Conservation (phyloP, 30 jellyfish, hydroid and myxozoan genomes). For the Mastigias papua region DNA sequence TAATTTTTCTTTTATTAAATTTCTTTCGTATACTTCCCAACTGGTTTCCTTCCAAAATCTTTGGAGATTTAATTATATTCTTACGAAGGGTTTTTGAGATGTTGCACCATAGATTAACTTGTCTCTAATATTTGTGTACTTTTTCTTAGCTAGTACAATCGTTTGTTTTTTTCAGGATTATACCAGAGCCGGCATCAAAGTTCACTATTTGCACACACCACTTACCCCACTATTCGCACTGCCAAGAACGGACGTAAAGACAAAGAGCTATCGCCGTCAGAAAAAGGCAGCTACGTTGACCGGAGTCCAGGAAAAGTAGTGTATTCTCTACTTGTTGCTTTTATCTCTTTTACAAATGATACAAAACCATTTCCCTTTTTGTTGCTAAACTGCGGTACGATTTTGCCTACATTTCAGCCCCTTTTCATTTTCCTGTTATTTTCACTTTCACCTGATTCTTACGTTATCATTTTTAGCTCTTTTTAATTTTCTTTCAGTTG, state of each 20-base stretch:
- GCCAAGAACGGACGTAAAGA: neutral
- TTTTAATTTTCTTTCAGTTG: too few species aligned
- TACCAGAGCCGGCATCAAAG: neutral
- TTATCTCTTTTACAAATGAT: neutral
- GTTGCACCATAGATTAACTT: neutral
- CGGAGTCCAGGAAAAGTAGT: conserved; percentile 27
- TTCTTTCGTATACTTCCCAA: too few species aligned
- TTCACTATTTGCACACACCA: neutral
- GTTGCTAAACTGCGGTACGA: neutral
- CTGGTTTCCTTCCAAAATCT: too few species aligned
- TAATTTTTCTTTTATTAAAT: too few species aligned
- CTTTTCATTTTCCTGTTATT: too few species aligned
- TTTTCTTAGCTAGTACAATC: neutral
- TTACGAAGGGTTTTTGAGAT: neutral
- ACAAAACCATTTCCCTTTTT: neutral
- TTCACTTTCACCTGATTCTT: too few species aligned
- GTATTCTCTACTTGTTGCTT: neutral
- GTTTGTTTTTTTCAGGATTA: neutral
- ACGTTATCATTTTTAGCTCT: too few species aligned
- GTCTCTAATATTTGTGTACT: neutral
- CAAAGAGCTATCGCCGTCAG: conserved; percentile 14
- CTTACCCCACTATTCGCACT: neutral
- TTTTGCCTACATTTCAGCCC: too few species aligned
- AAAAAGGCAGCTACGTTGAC: conserved; percentile 41
- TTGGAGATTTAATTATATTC: too few species aligned